Evolutionary conservation across 2,797 vertebrate genomes (phyloP).

Genomic region (Tympanoctomys barrerae): DNA sequence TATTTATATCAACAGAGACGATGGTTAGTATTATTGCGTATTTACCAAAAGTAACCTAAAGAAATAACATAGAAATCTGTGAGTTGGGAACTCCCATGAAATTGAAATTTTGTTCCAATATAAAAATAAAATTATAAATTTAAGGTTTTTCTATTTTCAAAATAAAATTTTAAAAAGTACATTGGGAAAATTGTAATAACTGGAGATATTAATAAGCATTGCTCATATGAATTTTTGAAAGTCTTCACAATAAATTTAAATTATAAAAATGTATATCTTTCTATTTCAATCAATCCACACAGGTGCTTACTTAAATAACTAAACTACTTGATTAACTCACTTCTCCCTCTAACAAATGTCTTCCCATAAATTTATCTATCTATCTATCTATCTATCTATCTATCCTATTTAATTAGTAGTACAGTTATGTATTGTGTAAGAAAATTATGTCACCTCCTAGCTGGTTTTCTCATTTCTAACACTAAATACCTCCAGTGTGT

Average conservation of each 20-base stretch:
- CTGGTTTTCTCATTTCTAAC: not conserved
- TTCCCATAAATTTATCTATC: not conserved
- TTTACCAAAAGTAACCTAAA: not conserved
- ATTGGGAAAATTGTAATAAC: no score
- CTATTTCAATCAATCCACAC: not conserved
- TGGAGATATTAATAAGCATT: no score
- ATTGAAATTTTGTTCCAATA: no score
- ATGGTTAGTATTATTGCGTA: not conserved
- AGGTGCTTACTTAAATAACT: not conserved
- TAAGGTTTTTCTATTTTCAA: no score
- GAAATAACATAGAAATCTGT: not conserved
- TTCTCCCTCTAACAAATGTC: not conserved
- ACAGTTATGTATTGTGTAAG: not conserved
- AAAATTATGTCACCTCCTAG: not conserved
- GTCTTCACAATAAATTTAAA: not conserved
- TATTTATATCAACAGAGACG: not conserved
- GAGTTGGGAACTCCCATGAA: not conserved
- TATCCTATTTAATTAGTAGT: not conserved
- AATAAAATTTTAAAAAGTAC: no score
- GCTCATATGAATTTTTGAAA: no score
- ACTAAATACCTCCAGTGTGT: not conserved
- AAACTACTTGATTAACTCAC: not conserved
- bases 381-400: not conserved
- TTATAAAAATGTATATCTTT: not conserved
- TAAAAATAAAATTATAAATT: no score